These are phyloP conservation scores for Rhinella marina DNA, from an alignment of 2,797 vertebrate genomes.

Conservation along the genomic window DNA sequence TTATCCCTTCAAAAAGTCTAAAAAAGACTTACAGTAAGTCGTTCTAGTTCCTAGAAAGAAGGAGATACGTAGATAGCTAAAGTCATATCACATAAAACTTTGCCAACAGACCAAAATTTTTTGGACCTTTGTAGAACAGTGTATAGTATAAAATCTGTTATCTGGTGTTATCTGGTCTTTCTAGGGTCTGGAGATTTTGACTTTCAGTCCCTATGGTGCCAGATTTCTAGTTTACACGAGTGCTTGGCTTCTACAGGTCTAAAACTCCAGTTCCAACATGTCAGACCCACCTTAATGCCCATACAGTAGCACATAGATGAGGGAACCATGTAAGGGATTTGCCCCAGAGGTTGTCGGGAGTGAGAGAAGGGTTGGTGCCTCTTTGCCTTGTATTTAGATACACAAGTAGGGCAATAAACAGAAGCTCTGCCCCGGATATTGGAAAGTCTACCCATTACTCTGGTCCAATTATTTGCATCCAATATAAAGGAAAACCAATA, in stretches of 20 bases:
- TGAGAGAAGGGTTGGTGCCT: too few species aligned
- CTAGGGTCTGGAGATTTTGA: too few species aligned
- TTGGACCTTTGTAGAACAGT: neutral
- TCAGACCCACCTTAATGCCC: too few species aligned
- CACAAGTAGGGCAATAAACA: neutral
- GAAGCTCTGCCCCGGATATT: neutral
- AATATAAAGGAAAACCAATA: neutral
- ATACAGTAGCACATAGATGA: too few species aligned
- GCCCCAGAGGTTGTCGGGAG: neutral
- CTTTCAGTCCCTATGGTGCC: too few species aligned
- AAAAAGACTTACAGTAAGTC: neutral
- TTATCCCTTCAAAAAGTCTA: conserved; percentile 3
- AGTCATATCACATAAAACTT: neutral
- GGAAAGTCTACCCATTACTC: neutral
- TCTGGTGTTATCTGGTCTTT: neutral
- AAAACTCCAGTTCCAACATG: too few species aligned
- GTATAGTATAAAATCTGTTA: neutral
- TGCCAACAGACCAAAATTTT: neutral
- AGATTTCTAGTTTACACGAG: too few species aligned
- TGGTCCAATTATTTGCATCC: neutral
- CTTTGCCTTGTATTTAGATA: too few species aligned
- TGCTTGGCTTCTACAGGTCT: too few species aligned
- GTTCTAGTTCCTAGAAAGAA: neutral
- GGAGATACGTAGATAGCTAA: neutral
- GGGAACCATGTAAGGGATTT: neutral